Evolutionary conservation across 2,888 invertebrate species (phyloP).

Genomic region (Cactoblastis cactorum): DNA sequence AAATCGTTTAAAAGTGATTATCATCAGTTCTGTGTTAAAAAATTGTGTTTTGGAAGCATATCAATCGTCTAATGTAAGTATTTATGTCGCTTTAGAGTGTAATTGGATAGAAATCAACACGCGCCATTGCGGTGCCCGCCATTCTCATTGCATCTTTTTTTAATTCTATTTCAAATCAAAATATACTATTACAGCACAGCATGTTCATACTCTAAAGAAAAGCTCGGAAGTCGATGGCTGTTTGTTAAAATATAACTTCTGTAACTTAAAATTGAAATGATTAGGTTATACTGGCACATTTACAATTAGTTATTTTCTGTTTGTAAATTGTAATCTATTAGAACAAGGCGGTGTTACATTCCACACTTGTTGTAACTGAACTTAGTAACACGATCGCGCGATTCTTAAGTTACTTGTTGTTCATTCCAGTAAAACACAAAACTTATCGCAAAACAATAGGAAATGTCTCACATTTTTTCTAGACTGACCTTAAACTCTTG

Average conservation of each 20-base stretch:
- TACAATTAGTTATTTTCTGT: background rate
- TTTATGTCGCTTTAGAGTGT: constrained; percentile 22
- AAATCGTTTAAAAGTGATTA: constrained; percentile 32
- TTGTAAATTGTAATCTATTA: constrained; percentile 16
- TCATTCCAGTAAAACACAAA: background rate
- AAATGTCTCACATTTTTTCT: constrained; percentile 30
- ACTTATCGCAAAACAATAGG: constrained; percentile 17
- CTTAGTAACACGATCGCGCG: background rate
- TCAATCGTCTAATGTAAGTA: constrained; percentile 44
- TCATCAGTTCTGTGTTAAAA: constrained; percentile 35
- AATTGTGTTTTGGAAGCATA: constrained; percentile 37
- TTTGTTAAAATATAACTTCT: background rate
- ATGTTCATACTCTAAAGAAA: background rate
- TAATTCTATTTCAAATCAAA: constrained; percentile 21
- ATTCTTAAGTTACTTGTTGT: background rate
- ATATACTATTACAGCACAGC: background rate
- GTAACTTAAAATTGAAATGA: background rate
- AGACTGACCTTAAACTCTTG: constrained; percentile 27
- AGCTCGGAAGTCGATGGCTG: background rate
- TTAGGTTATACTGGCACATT: background rate
- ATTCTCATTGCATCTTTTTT: constrained; percentile 49
- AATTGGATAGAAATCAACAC: constrained; percentile 26
- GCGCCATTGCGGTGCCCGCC: constrained; percentile 72
- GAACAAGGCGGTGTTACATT: background rate
- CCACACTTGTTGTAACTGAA: background rate